These are phyloP conservation scores for Temnopleurus reevesii DNA, from an alignment of 53 echinoderm and acorn worm genomes.

Conservation along the genomic window DNA sequence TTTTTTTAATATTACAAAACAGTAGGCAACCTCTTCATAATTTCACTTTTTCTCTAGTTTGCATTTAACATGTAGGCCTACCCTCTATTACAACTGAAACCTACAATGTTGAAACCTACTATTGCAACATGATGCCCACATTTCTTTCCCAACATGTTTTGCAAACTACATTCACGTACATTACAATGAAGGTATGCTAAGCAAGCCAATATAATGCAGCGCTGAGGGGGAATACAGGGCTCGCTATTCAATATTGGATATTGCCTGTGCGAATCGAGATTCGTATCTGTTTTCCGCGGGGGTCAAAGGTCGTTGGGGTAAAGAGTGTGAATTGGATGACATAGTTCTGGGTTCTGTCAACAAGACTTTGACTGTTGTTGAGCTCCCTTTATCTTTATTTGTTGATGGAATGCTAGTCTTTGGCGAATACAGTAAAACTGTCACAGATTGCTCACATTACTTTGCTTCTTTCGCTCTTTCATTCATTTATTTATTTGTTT, in stretches of 20 bases:
- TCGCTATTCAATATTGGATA: conserved; percentile 6
- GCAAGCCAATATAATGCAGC: background rate
- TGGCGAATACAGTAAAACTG: too few relatives aligned
- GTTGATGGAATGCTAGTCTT: background rate
- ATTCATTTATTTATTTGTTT: too few relatives aligned
- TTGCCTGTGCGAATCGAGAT: background rate
- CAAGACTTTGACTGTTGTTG: conserved; percentile 15
- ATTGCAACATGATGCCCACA: too few relatives aligned
- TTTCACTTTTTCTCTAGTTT: too few relatives aligned
- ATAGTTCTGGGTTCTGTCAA: conserved; percentile 16
- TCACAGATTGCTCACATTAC: too few relatives aligned
- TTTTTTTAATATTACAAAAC: too few relatives aligned
- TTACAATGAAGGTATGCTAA: background rate
- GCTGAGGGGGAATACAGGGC: background rate
- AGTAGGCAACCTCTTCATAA: too few relatives aligned
- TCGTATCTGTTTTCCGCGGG: background rate
- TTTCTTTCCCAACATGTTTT: background rate
- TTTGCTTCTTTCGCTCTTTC: too few relatives aligned
- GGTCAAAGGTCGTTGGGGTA: conserved; percentile 24
- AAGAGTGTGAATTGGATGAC: conserved; percentile 35
- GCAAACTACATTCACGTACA: background rate
- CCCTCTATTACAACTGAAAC: too few relatives aligned
- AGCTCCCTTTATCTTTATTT: conserved; percentile 16
- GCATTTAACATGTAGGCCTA: too few relatives aligned
- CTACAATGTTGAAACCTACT: too few relatives aligned